Evolutionary conservation across 2,888 invertebrate genomes (phyloP).

Genomic region (Pristionchus japonicus): DNA sequence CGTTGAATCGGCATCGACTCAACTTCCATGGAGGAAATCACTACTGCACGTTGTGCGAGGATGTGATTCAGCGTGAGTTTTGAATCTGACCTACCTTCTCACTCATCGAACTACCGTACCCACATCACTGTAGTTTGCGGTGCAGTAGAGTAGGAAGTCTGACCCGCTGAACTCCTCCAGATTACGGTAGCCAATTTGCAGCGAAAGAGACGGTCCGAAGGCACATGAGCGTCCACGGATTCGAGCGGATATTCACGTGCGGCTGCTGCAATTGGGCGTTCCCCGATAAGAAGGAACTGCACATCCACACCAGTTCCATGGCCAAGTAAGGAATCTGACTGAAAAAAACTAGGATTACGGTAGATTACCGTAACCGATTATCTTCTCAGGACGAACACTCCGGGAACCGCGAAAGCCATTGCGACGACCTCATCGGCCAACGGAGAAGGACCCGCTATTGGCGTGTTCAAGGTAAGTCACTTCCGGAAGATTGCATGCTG

Average conservation of each 20-base stretch:
- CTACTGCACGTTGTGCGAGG: conserved; percentile 57
- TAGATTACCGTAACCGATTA: conserved; percentile 20
- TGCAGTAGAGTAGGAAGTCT: too few species aligned
- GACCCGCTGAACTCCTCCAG: background rate
- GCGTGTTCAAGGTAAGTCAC: conserved; percentile 38
- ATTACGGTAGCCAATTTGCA: conserved; percentile 44
- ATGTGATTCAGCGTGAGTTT: conserved; percentile 53
- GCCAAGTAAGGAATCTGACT: conserved; percentile 36
- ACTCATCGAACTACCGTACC: background rate
- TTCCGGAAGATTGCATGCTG: background rate
- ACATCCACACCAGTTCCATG: conserved; percentile 54
- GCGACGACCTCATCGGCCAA: conserved; percentile 25
- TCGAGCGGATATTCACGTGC: conserved; percentile 61
- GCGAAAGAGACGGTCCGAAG: conserved; percentile 61
- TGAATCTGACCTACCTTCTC: too few species aligned
- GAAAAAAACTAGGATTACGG: too few species aligned
- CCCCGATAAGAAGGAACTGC: conserved; percentile 61
- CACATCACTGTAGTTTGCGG: too few species aligned
- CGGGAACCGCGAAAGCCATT: conserved; percentile 36
- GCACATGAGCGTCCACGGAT: conserved; percentile 59
- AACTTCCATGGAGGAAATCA: conserved; percentile 67
- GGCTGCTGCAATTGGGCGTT: conserved; percentile 70
- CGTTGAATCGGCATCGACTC: conserved; percentile 62
- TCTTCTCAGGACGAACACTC: conserved; percentile 29
- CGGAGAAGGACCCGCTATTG: conserved; percentile 36